These are phyloP conservation scores for Xiphophorus couchianus DNA, from an alignment of 2,113 vertebrate species.

Conservation along the genomic window DNA sequence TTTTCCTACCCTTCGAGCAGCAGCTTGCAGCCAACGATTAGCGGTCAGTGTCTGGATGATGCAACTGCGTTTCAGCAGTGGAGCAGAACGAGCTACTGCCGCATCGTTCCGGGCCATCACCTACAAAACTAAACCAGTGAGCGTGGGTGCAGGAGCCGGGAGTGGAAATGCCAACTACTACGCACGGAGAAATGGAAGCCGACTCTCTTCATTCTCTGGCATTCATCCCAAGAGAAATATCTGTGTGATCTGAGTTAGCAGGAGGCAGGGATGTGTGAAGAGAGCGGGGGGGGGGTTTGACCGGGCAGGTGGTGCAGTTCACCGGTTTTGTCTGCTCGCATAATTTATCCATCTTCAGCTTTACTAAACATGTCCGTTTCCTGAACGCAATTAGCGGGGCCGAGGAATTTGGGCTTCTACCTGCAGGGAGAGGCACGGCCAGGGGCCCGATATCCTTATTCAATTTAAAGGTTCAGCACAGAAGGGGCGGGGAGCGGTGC, in stretches of 20 bases:
- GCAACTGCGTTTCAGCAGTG: slow-evolving; percentile 66
- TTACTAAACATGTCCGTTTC: slow-evolving; percentile 70
- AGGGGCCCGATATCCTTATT: slow-evolving; percentile 64
- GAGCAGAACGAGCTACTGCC: slow-evolving; percentile 60
- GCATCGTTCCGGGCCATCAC: slow-evolving; percentile 38
- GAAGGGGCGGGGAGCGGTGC: slow-evolving; percentile 1
- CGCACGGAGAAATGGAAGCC: slow-evolving; percentile 58
- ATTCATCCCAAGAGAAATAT: slow-evolving; percentile 37
- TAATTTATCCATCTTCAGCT: slow-evolving; percentile 61
- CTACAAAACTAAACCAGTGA: slow-evolving; percentile 48
- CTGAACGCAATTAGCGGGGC: slow-evolving; percentile 72
- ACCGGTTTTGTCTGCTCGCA: slow-evolving; percentile 40
- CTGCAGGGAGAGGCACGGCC: slow-evolving; percentile 50
- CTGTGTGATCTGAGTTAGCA: slow-evolving; percentile 15
- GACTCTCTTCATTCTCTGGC: slow-evolving; percentile 46
- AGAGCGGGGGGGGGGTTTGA: neutral
- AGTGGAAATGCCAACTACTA: slow-evolving; percentile 69
- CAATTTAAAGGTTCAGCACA: slow-evolving; percentile 45
- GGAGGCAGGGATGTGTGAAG: slow-evolving; percentile 25
- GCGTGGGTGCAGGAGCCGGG: slow-evolving; percentile 42
- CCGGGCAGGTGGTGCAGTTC: slow-evolving; percentile 4
- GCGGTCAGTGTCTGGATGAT: slow-evolving; percentile 69
- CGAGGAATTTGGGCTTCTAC: slow-evolving; percentile 64
- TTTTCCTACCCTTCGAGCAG: neutral
- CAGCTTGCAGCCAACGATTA: slow-evolving; percentile 56